phyloP scores from a whole-genome alignment of 2,797 vertebrate genomes.

The Staurois parvus region DNA sequence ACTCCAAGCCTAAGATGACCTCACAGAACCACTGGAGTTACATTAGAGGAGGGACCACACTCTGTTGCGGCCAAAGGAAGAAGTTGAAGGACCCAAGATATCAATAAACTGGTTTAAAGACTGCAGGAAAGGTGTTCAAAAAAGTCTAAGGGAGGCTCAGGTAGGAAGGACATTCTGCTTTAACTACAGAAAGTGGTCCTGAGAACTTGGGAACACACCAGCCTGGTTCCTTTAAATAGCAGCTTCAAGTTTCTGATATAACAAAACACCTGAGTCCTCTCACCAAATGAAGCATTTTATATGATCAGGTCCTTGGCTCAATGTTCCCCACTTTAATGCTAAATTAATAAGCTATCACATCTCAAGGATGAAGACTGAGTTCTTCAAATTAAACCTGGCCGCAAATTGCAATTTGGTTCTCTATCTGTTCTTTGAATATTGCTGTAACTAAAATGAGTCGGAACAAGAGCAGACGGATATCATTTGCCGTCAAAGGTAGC shows the following conservation, averaged over 20 bases:
- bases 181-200: too few species aligned
- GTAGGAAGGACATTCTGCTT: too few species aligned
- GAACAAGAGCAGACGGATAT: conserved; percentile 43
- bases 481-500: conserved; percentile 39
- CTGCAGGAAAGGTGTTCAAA: too few species aligned
- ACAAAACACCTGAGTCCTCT: neutral
- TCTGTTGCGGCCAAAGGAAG: too few species aligned
- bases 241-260: neutral
- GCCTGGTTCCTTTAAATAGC: too few species aligned
- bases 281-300: conserved; percentile 24
- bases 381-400: conserved; percentile 48
- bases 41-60: too few species aligned
- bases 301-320: conserved; percentile 23
- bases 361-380: conserved; percentile 40
- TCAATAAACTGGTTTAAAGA: too few species aligned
- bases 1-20: too few species aligned
- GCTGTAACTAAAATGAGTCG: conserved; percentile 53
- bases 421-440: conserved; percentile 53
- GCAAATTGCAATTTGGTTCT: conserved; percentile 53
- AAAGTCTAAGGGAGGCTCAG: too few species aligned
- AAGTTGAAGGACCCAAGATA: too few species aligned
- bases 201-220: too few species aligned
- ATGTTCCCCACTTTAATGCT: conserved; percentile 44
- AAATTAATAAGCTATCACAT: conserved; percentile 60
- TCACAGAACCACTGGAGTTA: too few species aligned